A percentile compares a stretch with the other conserved stretches of the same genome.
Conservation (phyloP, 2,797 vertebrate genomes). For the Mus spretus region DNA sequence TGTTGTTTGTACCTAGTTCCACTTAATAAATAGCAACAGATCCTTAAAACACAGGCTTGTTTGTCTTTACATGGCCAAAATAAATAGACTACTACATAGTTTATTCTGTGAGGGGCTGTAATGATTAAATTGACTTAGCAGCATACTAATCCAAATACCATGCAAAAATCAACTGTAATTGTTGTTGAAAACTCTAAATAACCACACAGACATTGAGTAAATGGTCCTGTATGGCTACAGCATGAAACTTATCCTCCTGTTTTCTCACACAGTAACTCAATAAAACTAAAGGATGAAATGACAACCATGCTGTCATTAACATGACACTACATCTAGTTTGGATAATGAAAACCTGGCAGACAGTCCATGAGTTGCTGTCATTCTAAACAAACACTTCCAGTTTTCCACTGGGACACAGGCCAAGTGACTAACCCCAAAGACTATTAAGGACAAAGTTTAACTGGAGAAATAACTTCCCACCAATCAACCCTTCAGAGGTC, state of each 20-base stretch:
- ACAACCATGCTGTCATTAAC: conserved; percentile 43
- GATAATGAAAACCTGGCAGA: conserved; percentile 68
- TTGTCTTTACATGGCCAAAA: conserved; percentile 35
- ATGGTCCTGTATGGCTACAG: background rate
- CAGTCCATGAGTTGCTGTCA: background rate
- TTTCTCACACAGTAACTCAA: background rate
- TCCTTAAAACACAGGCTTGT: conserved; percentile 15
- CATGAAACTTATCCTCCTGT: background rate
- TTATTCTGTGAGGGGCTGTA: background rate
- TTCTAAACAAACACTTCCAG: conserved; percentile 64
- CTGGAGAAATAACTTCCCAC: conserved; percentile 58
- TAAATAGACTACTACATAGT: background rate
- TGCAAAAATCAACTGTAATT: conserved; percentile 56
- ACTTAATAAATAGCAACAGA: background rate
- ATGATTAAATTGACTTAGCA: conserved; percentile 52
- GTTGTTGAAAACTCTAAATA: conserved; percentile 43
- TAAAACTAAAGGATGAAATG: conserved; percentile 63
- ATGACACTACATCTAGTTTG: conserved; percentile 57
- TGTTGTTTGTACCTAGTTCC: background rate
- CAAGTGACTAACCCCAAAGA: conserved; percentile 53
- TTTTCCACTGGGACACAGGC: conserved; percentile 47
- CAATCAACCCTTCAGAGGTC: background rate
- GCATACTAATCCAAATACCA: conserved; percentile 8
- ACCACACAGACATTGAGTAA: background rate
- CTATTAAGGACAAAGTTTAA: conserved; percentile 64